phyloP scores from a whole-genome alignment of 1,140 invertebrate species.

The Polypedilum pembai region DNA sequence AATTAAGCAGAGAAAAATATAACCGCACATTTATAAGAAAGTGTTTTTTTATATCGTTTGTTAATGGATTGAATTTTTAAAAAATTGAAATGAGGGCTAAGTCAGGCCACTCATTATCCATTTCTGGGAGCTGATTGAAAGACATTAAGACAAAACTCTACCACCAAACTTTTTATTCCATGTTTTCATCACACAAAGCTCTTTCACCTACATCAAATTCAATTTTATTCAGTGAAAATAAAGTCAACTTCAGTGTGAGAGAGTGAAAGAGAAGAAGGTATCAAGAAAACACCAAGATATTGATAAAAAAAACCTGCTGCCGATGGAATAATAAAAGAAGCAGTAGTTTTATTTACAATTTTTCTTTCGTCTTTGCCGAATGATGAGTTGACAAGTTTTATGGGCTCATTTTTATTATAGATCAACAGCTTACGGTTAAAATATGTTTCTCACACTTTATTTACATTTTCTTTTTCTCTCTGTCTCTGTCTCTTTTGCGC shows the following conservation, averaged over 20 bases:
- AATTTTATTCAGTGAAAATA: not conserved
- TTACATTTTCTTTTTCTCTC: not conserved
- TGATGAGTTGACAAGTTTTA: constrained; percentile 13
- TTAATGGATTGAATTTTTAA: constrained; percentile 22
- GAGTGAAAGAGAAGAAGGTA: not conserved
- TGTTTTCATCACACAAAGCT: constrained; percentile 2
- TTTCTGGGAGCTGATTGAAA: constrained; percentile 12
- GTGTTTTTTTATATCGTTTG: constrained; percentile 25
- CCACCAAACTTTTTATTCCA: not conserved
- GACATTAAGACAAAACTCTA: not conserved
- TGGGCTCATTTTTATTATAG: constrained; percentile 18
- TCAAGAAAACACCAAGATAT: not conserved
- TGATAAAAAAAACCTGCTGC: constrained; percentile 7
- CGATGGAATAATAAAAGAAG: not conserved
- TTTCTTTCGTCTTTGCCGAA: not conserved
- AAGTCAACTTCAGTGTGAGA: not conserved
- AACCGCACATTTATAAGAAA: constrained; percentile 21
- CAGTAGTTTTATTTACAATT: not conserved
- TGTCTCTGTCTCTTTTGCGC: too few relatives aligned
- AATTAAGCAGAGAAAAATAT: constrained; percentile 10
- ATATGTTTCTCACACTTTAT: constrained; percentile 13
- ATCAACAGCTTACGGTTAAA: not conserved
- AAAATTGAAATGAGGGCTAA: constrained; percentile 5
- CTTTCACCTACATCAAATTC: constrained; percentile 7
- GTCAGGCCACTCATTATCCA: not conserved